A percentile compares a stretch with the other conserved stretches of the same genome.
Conservation (phyloP, 37 sponge, comb jelly and placozoan species). For the Petrosia ficiformis region DNA sequence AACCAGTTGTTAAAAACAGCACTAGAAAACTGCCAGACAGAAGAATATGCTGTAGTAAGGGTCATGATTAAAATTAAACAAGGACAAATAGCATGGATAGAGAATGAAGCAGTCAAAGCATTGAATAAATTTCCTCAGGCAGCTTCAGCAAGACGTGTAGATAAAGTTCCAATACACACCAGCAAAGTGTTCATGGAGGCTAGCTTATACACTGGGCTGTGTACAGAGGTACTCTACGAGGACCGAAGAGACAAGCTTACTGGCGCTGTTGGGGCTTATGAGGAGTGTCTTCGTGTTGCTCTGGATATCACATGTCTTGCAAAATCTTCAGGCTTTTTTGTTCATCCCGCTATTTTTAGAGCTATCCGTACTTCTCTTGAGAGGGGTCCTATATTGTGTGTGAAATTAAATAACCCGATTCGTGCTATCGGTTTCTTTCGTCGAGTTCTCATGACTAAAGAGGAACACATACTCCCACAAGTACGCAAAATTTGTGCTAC, state of each 20-base stretch:
- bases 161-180: constrained; percentile 27
- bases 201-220: constrained; percentile 31
- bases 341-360: constrained; percentile 39
- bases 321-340: not conserved
- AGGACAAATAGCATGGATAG: constrained; percentile 44
- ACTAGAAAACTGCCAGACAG: constrained; percentile 30
- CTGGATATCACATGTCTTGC: constrained; percentile 7
- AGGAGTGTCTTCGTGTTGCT: constrained; percentile 25
- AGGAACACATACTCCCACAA: constrained; percentile 26
- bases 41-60: constrained; percentile 28
- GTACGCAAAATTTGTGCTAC: constrained; percentile 28
- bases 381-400: constrained; percentile 31
- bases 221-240: constrained; percentile 12
- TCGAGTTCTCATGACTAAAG: constrained; percentile 21
- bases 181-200: constrained; percentile 51
- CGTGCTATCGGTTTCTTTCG: constrained; percentile 34
- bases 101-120: constrained; percentile 4
- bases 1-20: constrained; percentile 12
- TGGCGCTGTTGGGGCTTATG: constrained; percentile 46
- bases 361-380: constrained; percentile 15
- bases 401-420: constrained; percentile 1
- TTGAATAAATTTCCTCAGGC: constrained; percentile 8
- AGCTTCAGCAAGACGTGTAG: constrained; percentile 6
- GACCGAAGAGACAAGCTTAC: not conserved
- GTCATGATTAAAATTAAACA: constrained; percentile 30